Conservation (phyloP, 2,113 vertebrate species). For the Callochromis pleurospilus region DNA sequence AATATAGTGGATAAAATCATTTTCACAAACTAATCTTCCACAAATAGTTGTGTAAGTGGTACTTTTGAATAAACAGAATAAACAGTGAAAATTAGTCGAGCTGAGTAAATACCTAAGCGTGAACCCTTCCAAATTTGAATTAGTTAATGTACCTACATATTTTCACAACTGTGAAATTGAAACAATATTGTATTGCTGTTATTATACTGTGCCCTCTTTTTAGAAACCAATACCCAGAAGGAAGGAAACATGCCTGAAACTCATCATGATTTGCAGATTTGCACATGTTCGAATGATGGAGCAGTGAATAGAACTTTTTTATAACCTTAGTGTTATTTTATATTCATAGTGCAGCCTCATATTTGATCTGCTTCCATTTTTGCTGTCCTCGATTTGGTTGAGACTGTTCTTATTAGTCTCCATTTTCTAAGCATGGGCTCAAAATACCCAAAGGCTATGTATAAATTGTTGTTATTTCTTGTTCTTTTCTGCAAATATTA, state of each 20-base stretch:
- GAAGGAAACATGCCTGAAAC: background rate
- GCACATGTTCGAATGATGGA: background rate
- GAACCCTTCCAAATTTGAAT: background rate
- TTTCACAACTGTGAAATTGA: background rate
- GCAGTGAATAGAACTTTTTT: background rate
- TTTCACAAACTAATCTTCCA: background rate
- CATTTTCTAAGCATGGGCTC: background rate
- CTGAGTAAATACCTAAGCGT: background rate
- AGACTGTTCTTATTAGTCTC: background rate
- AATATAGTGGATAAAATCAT: background rate
- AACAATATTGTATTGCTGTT: background rate
- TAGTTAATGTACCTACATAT: background rate
- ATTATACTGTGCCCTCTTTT: background rate
- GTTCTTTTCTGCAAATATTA: background rate
- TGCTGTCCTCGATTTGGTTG: background rate
- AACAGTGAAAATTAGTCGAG: background rate
- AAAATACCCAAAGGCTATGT: background rate
- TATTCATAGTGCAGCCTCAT: background rate
- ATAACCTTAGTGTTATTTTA: background rate
- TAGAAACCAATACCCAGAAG: background rate
- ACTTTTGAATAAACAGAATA: background rate
- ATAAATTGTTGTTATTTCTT: background rate
- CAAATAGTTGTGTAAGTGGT: background rate
- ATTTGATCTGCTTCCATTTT: background rate
- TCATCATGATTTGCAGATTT: background rate